phyloP scores from a whole-genome alignment of 2,797 vertebrate genomes.

The Gallinago nigripennis region DNA sequence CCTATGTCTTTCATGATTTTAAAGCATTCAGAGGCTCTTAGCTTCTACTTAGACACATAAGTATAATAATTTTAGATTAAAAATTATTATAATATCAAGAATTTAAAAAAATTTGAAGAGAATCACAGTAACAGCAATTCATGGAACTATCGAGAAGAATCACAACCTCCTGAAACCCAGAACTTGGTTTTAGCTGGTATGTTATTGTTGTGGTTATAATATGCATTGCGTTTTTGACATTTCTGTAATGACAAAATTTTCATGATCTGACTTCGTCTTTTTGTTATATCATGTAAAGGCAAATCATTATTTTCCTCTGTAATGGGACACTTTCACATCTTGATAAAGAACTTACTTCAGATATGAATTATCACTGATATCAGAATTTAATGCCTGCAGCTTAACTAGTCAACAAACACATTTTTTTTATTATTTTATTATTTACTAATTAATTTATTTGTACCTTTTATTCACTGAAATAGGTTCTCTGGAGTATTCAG shows the following conservation, averaged over 20 bases:
- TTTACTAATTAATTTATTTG: background rate
- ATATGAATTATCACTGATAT: background rate
- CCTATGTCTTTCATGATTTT: background rate
- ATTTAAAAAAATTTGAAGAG: background rate
- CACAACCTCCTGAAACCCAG: background rate
- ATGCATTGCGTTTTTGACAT: rapidly evolving
- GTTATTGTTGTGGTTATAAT: background rate
- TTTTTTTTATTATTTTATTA: background rate
- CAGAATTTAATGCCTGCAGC: background rate
- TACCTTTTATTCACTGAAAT: background rate
- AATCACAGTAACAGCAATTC: background rate
- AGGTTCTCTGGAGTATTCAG: background rate
- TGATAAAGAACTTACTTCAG: background rate
- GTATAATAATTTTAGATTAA: background rate
- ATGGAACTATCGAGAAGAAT: background rate
- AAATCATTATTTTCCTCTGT: background rate
- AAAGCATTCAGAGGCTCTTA: background rate
- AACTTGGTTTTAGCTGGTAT: background rate
- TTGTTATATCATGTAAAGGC: background rate
- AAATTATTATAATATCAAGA: background rate
- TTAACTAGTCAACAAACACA: background rate
- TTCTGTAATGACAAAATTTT: background rate
- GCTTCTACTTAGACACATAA: background rate
- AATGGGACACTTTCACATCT: background rate
- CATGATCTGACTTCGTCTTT: background rate